phyloP scores from a whole-genome alignment of 1,140 invertebrate species.

The Drosophila mauritiana region DNA sequence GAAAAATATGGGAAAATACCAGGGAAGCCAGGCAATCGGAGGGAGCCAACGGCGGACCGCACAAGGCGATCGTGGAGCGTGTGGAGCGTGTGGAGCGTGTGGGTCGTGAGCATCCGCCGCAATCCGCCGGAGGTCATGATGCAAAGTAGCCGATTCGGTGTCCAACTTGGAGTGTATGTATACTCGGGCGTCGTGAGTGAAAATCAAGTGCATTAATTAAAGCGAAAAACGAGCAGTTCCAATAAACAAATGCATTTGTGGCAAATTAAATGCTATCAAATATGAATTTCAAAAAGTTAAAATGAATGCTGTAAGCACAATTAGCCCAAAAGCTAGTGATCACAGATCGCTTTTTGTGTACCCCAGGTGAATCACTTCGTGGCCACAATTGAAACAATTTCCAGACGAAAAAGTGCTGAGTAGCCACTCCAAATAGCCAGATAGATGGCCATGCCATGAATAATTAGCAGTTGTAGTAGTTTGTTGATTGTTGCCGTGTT shows the following conservation, averaged over 20 bases:
- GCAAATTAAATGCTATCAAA: not conserved
- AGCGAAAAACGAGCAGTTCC: not conserved
- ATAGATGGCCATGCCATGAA: slow-evolving; percentile 52
- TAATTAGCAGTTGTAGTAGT: slow-evolving; percentile 68
- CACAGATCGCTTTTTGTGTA: not conserved
- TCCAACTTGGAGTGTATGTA: not conserved
- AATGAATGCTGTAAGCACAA: too few species aligned
- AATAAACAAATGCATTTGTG: not conserved
- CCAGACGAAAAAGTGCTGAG: slow-evolving; percentile 42
- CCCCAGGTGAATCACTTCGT: slow-evolving; percentile 25
- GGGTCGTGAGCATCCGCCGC: slow-evolving; percentile 7
- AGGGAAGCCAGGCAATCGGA: too few species aligned
- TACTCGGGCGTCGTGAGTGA: slow-evolving; percentile 23
- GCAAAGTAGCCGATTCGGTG: slow-evolving; percentile 67
- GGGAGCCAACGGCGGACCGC: slow-evolving; percentile 26
- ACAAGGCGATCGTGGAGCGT: slow-evolving; percentile 50
- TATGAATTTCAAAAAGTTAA: not conserved
- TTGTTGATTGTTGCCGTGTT: slow-evolving; percentile 22
- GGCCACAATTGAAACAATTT: slow-evolving; percentile 38
- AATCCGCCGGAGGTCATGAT: slow-evolving; percentile 49
- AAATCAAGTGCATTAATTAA: slow-evolving; percentile 48
- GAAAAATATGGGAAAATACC: slow-evolving; percentile 10
- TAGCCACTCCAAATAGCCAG: slow-evolving; percentile 59
- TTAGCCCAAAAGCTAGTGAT: not conserved
- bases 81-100: slow-evolving; percentile 33